Evolutionary conservation across 2,888 invertebrate species (phyloP), one percentile per base, ranked within the genome.

Genomic region (Ryuthela nishihirai): DNA sequence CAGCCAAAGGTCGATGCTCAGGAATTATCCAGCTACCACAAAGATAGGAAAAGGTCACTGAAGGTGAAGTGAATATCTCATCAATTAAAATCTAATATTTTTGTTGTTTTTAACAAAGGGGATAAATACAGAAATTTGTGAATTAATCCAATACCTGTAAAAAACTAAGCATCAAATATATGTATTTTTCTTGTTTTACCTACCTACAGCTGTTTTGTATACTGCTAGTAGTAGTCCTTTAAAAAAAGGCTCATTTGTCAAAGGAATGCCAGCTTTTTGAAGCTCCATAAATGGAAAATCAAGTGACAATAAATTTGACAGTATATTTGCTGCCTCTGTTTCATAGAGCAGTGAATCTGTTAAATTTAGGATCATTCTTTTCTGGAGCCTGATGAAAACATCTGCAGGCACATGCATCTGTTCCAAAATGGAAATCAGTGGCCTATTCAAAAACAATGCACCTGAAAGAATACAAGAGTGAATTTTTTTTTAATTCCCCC

Each of bases 351-450:
- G 43, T n/a, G 58, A 48, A 36, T 61, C 43, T 9, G 59, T 32
- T 10, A 63, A 17, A 24, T 60, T 21, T n/a, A 48, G 6, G 17
- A 65, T 56, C 44, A 50, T 45, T n/a, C 54, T 24, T 6, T 32
- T 25, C 29, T 65, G 53, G 2, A 61, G 25, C 12, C 40, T 40
- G 2, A 60, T 12, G 32, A 65, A 61, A n/a, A 41, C 50, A 21
- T 65, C 49, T n/a, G 61, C 46, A 3, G 62, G 54, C 32, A 67
- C 54, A 1, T 54, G 54, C 61, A 67, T 62, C 54, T 69, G 69
- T 18, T 67, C 59, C n/a, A 65, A 47, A 41, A 71, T 69, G 2
- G 69, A 65, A 4, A 63, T 56, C 29, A 67, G 42, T 39, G 63
- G 67, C 21, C 64, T 53, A 25, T 67, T 70, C 55, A 54, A 52